These are phyloP conservation scores for Archips xylosteana DNA, from an alignment of 2,888 invertebrate genomes.

Conservation along the genomic window DNA sequence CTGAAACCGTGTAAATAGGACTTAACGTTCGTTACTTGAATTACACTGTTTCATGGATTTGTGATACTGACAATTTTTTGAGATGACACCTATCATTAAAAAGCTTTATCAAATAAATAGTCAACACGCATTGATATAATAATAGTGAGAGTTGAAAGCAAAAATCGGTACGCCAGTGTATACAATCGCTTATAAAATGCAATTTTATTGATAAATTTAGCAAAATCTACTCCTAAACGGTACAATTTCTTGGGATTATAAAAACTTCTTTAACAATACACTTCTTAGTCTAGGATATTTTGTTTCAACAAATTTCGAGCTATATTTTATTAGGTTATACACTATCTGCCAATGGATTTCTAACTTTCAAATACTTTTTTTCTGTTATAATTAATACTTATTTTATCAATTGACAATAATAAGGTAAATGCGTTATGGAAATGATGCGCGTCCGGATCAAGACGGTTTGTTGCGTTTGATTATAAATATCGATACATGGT, in stretches of 20 bases:
- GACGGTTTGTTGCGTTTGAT: neutral
- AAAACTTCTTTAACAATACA: slow-evolving; percentile 44
- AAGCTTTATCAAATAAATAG: slow-evolving; percentile 30
- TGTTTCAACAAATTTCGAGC: slow-evolving; percentile 53
- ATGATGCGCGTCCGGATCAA: slow-evolving; percentile 39
- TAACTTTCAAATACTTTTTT: slow-evolving; percentile 48
- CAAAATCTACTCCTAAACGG: slow-evolving; percentile 43
- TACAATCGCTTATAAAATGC: slow-evolving; percentile 37
- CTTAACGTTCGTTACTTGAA: neutral
- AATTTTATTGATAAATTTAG: slow-evolving; percentile 41
- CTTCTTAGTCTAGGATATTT: slow-evolving; percentile 49
- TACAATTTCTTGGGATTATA: slow-evolving; percentile 39
- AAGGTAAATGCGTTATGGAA: slow-evolving; percentile 47
- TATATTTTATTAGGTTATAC: slow-evolving; percentile 54
- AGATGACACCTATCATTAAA: slow-evolving; percentile 37
- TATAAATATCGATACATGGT: slow-evolving; percentile 4
- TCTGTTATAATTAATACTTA: slow-evolving; percentile 36
- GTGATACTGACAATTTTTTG: neutral
- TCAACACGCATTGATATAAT: slow-evolving; percentile 10
- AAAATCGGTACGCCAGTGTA: slow-evolving; percentile 25
- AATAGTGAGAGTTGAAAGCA: slow-evolving; percentile 17
- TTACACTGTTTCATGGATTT: neutral
- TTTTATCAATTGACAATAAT: slow-evolving; percentile 56
- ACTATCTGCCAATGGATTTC: slow-evolving; percentile 48
- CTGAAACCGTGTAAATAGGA: no score